phyloP scores from a whole-genome alignment of 2,797 vertebrate genomes.

The Muscicapa striata region DNA sequence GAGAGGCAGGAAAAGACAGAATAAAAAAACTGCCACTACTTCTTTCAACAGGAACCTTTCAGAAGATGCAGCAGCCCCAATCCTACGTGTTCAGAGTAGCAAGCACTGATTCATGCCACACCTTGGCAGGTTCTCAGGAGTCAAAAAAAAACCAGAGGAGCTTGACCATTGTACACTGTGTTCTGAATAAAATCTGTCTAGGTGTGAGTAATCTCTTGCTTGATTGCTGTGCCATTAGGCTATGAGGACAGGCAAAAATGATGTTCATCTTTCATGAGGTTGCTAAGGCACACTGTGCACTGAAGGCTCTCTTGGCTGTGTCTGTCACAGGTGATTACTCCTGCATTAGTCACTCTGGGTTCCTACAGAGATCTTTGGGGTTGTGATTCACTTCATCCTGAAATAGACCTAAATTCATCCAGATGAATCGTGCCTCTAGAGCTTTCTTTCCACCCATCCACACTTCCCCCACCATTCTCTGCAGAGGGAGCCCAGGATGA shows the following conservation, averaged over 20 bases:
- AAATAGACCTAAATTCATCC: neutral
- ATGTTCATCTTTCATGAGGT: neutral
- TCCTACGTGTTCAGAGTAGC: accelerated
- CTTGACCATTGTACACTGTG: neutral
- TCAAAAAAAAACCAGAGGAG: neutral
- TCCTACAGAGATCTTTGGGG: neutral
- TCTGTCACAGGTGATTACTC: neutral
- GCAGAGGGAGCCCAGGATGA: neutral
- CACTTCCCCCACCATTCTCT: accelerated
- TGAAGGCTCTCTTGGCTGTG: neutral
- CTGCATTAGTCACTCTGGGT: neutral
- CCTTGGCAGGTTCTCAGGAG: neutral
- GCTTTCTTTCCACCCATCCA: neutral
- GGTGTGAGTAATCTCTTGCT: neutral
- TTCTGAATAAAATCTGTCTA: neutral
- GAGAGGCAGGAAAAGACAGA: neutral
- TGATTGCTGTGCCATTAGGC: neutral
- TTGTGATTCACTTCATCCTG: neutral
- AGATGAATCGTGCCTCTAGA: neutral
- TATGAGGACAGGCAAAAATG: neutral
- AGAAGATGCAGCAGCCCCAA: neutral
- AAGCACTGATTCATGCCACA: neutral
- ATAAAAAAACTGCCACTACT: neutral
- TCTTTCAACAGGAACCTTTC: neutral
- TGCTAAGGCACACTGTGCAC: accelerated